Percentiles rank a stretch among this genome's conserved stretches.
Conservation (phyloP, 2,113 vertebrate genomes). For the Panthera uncia region DNA sequence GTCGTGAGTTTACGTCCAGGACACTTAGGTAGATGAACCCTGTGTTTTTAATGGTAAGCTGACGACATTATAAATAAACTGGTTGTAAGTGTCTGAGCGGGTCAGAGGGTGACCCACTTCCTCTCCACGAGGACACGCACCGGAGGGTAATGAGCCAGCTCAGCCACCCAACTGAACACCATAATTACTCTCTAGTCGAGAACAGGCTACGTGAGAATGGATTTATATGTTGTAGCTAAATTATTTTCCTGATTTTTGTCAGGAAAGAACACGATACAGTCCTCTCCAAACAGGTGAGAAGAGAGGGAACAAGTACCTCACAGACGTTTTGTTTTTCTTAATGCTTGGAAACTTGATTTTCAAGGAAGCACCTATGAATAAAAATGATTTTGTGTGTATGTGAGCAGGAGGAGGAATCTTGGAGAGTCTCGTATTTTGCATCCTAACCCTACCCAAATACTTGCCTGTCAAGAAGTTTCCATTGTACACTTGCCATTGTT, state of each 20-base stretch:
- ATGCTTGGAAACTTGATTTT: not conserved
- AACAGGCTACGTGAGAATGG: not conserved
- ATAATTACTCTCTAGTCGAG: not conserved
- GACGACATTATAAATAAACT: conserved; percentile 27
- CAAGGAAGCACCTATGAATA: not conserved
- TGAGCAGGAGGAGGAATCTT: not conserved
- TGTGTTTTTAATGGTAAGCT: not conserved
- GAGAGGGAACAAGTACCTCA: not conserved
- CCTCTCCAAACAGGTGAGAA: not conserved
- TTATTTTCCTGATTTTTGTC: conserved; percentile 28
- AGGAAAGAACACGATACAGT: not conserved
- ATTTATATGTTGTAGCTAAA: not conserved
- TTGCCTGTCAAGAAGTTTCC: not conserved
- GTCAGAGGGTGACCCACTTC: not conserved
- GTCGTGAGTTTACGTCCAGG: not conserved
- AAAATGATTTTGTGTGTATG: not conserved
- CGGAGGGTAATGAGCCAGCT: conserved; percentile 24
- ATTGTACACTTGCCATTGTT: not conserved
- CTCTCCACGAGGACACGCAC: not conserved
- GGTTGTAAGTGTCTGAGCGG: conserved; percentile 43
- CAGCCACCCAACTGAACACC: not conserved
- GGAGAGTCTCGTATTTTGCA: not conserved
- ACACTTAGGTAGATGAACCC: not conserved
- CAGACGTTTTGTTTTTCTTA: not conserved
- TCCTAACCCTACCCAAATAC: not conserved